Evolutionary conservation across 2,797 vertebrate genomes (phyloP).

Genomic region (Galaxias olidus): DNA sequence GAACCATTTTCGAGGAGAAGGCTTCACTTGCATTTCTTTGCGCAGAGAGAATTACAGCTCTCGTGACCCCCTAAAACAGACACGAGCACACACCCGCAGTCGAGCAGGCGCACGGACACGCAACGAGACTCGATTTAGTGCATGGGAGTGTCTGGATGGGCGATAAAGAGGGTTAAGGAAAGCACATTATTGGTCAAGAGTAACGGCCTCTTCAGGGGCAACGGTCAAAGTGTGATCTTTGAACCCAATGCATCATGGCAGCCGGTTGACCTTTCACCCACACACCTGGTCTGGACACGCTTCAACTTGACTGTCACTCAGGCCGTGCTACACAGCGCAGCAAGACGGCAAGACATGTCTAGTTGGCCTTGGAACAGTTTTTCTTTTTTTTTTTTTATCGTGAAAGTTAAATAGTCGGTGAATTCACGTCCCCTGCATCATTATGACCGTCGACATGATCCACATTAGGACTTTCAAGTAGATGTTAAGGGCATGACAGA

Average conservation of each 20-base stretch:
- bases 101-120: neutral
- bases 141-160: constrained; percentile 13
- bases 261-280: constrained; percentile 45
- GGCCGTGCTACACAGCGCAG: neutral
- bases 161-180: constrained; percentile 20
- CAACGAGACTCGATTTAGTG: neutral
- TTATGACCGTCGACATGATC: too few relatives aligned
- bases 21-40: neutral
- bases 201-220: constrained; percentile 33
- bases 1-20: constrained; percentile 9
- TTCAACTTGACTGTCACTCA: constrained; percentile 38
- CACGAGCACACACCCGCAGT: constrained; percentile 3
- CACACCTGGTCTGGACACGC: constrained; percentile 41
- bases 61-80: too few relatives aligned
- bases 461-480: too few relatives aligned
- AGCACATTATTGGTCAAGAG: constrained; percentile 38
- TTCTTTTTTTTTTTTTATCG: too few relatives aligned
- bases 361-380: too few relatives aligned
- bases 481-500: too few relatives aligned
- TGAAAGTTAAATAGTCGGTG: too few relatives aligned
- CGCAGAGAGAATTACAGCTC: too few relatives aligned
- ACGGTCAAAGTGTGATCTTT: constrained; percentile 51
- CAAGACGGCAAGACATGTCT: too few relatives aligned
- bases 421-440: too few relatives aligned
- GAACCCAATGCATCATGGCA: constrained; percentile 43